phyloP scores from a whole-genome alignment of 2,888 invertebrate genomes.

The Hyles lineata region DNA sequence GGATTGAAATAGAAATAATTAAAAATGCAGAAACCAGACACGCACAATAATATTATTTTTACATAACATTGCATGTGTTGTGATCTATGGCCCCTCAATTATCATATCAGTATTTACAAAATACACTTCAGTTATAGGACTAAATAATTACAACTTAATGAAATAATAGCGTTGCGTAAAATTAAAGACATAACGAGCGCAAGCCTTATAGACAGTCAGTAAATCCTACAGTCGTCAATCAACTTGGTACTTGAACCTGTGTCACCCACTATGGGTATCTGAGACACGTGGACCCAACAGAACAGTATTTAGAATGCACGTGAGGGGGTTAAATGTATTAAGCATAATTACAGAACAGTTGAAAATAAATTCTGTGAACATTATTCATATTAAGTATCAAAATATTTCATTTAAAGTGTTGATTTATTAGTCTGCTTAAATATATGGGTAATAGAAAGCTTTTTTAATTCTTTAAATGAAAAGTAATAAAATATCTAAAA shows the following conservation, averaged over 20 bases:
- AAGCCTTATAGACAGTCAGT: conserved; percentile 9
- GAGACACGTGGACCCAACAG: conserved; percentile 28
- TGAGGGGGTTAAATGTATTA: not conserved
- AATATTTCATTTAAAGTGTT: too few species aligned
- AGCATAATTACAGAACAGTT: not conserved
- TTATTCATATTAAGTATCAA: too few species aligned
- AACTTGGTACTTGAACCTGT: conserved; percentile 24
- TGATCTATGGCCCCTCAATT: too few species aligned
- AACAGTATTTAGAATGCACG: not conserved
- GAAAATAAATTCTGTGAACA: not conserved
- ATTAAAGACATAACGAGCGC: conserved; percentile 10
- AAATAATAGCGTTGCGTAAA: conserved; percentile 27
- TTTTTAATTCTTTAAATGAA: too few species aligned
- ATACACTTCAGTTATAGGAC: not conserved
- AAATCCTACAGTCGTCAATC: conserved; percentile 17
- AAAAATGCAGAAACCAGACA: too few species aligned
- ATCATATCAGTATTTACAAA: not conserved
- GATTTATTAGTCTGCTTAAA: too few species aligned
- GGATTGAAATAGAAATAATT: too few species aligned
- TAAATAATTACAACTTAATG: not conserved
- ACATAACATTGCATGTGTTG: too few species aligned
- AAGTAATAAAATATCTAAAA: too few species aligned
- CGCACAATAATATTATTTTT: too few species aligned
- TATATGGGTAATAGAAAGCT: too few species aligned
- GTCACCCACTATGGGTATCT: conserved; percentile 13